Evolutionary conservation across 2,888 invertebrate genomes (phyloP), one percentile per base, ranked within the genome.

Genomic region (Caenorhabditis becei): DNA sequence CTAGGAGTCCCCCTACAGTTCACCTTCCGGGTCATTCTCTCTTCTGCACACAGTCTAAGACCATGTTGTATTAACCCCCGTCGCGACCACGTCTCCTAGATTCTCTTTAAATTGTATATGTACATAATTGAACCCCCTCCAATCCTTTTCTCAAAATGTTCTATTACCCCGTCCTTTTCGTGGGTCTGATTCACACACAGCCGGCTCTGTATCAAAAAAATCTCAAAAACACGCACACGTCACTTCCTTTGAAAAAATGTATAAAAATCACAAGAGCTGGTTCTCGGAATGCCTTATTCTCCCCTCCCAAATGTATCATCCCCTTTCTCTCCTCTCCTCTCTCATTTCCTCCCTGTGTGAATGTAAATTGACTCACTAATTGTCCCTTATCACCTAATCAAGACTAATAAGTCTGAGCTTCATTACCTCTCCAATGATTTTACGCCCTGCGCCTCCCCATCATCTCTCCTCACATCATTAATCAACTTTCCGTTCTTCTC

Each of bases 311-410:
- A 32, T 62, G 62, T 62, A 56, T 47, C 56, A 44, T 54, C 23
- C 16, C 51, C 49, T 41, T 14, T 16, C 26, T 26, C 23, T 3
- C 26, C 1, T 23, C 2, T 14, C 26, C 58, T 18, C 26, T 20
- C 35, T 14, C 20, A 44, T 58, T 51, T 20, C 20, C 28, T 58
- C 59, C 59, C 65, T 59, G 65, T 74, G 74, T 74, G 74, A 66
- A 74, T 72, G 71, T 74, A 74, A 74, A 65, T 41, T 74, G 65
- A 74, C 66, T 74, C 65, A 74, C 74, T 66, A 65, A 74, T 59
- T 56, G 26, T 44, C 0, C 58, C 37, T 61, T 14, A 44, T 58
- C 24, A 65, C 35, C 51, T 63, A 49, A 63, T 53, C 20, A 23
- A 54, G 69, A 56, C 67, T 67, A 67, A 67, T 56, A 67, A 67